Conservation (phyloP, 2,797 vertebrate genomes). For the Xerus rutilus region DNA sequence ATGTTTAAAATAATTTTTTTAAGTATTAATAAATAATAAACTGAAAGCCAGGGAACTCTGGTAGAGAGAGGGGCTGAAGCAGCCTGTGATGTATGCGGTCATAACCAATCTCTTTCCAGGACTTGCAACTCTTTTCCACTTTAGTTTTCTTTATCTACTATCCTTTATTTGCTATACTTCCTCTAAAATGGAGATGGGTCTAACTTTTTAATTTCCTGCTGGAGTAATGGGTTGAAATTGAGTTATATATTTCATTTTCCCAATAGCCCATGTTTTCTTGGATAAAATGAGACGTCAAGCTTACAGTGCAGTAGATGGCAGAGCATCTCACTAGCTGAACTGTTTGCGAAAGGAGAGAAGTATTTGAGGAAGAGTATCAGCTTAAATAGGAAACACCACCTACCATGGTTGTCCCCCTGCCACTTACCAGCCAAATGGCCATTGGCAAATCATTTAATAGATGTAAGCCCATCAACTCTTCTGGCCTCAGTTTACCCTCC, state of each 20-base stretch:
- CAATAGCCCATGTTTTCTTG: neutral
- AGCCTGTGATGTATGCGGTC: neutral
- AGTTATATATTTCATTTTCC: neutral
- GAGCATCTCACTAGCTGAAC: neutral
- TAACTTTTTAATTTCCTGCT: neutral
- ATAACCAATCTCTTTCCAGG: neutral
- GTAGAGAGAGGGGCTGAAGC: neutral
- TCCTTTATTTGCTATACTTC: neutral
- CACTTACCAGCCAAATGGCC: neutral
- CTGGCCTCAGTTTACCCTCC: neutral
- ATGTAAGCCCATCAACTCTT: neutral
- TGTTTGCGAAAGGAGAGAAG: neutral
- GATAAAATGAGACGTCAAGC: neutral
- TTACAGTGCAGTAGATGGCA: neutral
- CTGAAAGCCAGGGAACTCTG: neutral
- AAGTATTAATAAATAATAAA: constrained; percentile 59
- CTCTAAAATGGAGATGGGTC: neutral
- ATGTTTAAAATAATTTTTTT: constrained; percentile 70
- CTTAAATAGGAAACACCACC: neutral
- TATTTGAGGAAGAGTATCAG: neutral
- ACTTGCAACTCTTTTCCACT: neutral
- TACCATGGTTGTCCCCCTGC: neutral
- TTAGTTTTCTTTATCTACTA: constrained; percentile 9
- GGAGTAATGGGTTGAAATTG: neutral
- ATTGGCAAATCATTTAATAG: neutral